Conservation (phyloP, 2,888 invertebrate genomes). For the Habroteleia sp. region DNA sequence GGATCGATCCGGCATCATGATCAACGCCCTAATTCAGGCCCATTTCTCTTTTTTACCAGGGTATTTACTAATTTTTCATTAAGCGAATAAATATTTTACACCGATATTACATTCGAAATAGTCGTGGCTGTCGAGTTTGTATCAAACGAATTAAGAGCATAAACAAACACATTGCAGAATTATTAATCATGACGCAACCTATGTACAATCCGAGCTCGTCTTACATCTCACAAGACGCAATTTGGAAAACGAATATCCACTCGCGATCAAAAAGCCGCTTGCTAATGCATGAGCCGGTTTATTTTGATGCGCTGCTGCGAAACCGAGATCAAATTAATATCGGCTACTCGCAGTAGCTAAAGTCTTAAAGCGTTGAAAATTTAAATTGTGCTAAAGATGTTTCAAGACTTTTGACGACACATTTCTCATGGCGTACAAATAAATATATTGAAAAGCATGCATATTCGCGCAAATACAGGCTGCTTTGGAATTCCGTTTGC, state of each 20-base stretch:
- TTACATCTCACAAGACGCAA: conserved; percentile 1
- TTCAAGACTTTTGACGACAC: conserved; percentile 35
- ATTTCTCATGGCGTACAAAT: conserved; percentile 31
- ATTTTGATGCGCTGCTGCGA: conserved; percentile 14
- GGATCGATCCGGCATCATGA: too few species aligned
- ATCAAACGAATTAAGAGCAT: too few species aligned
- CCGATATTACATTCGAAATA: too few species aligned
- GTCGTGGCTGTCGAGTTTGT: too few species aligned
- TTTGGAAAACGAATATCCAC: too few species aligned
- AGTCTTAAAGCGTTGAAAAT: conserved; percentile 28
- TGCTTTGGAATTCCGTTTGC: conserved; percentile 47
- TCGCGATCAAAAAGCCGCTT: conserved; percentile 23
- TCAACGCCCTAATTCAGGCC: too few species aligned
- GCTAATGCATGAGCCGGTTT: conserved; percentile 14
- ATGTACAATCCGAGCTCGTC: too few species aligned
- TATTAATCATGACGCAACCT: too few species aligned
- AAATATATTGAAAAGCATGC: conserved; percentile 49
- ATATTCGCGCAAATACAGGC: conserved; percentile 42
- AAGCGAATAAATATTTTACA: too few species aligned
- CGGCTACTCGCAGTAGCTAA: conserved; percentile 6
- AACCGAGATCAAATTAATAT: conserved; percentile 34
- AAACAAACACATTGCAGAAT: too few species aligned
- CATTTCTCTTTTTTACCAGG: too few species aligned
- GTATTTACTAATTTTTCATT: too few species aligned
- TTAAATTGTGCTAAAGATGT: conserved; percentile 39